Conservation (phyloP, 2,888 invertebrate genomes). For the Timema podura region DNA sequence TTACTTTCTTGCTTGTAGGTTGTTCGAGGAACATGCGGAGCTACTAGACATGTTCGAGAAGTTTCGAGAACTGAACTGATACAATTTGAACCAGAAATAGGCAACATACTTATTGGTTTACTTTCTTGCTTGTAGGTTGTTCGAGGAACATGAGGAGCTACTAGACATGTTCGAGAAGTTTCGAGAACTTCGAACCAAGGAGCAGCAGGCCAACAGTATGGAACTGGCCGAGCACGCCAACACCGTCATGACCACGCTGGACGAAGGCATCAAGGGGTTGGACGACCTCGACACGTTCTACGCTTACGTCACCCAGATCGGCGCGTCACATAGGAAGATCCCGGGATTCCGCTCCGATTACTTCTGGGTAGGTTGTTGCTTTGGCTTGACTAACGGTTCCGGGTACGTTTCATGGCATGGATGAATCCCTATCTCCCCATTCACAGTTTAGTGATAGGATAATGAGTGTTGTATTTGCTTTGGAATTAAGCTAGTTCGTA, state of each 20-base stretch:
- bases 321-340: slow-evolving; percentile 77
- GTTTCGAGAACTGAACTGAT: slow-evolving; percentile 61
- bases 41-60: slow-evolving; percentile 74
- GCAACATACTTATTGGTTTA: neutral
- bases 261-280: slow-evolving; percentile 81
- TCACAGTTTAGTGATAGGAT: too few relatives aligned
- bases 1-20: too few relatives aligned
- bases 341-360: slow-evolving; percentile 81
- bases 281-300: slow-evolving; percentile 83
- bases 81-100: neutral
- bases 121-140: slow-evolving; percentile 60
- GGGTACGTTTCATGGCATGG: too few relatives aligned
- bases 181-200: slow-evolving; percentile 69
- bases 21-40: slow-evolving; percentile 82
- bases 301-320: slow-evolving; percentile 76
- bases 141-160: slow-evolving; percentile 79
- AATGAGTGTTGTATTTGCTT: too few relatives aligned
- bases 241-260: slow-evolving; percentile 84
- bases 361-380: slow-evolving; percentile 70
- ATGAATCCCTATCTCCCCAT: too few relatives aligned
- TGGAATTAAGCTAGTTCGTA: too few relatives aligned
- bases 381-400: too few relatives aligned
- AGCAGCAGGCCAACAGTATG: slow-evolving; percentile 75
- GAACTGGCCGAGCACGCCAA: slow-evolving; percentile 83
- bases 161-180: slow-evolving; percentile 77